phyloP scores from a whole-genome alignment of 2,797 vertebrate genomes.

The Alauda arvensis region DNA sequence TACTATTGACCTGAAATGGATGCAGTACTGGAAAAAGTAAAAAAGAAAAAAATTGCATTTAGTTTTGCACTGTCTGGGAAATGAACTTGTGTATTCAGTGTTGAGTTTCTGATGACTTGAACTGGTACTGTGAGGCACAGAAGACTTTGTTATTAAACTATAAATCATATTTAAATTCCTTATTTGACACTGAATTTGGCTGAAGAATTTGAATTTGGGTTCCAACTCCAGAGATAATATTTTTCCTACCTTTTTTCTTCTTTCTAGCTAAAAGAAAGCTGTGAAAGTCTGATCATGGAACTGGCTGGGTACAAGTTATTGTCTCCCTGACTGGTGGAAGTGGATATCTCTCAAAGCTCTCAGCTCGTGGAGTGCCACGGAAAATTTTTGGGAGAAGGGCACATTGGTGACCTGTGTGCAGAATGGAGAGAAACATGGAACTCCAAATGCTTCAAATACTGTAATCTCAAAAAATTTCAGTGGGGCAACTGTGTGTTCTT shows the following conservation, averaged over 20 bases:
- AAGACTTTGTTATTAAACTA: background rate
- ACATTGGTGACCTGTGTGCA: background rate
- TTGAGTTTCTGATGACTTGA: background rate
- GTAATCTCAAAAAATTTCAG: background rate
- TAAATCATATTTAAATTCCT: background rate
- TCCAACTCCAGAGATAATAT: background rate
- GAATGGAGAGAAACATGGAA: background rate
- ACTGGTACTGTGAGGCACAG: background rate
- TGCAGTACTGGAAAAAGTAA: background rate
- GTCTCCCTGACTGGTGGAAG: background rate
- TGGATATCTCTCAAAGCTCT: background rate
- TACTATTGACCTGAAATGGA: background rate
- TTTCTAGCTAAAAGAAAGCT: background rate
- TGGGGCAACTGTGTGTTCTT: background rate
- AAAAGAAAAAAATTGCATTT: background rate
- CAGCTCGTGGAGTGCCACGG: background rate
- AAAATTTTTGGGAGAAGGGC: rapidly evolving
- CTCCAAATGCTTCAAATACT: background rate
- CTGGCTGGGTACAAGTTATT: background rate
- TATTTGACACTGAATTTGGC: background rate
- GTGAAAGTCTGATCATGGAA: background rate
- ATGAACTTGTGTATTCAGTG: background rate
- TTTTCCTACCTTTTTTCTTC: background rate
- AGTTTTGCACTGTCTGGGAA: background rate
- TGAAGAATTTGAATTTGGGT: background rate